Conservation (phyloP, 2,888 invertebrate species). For the Scaptomyza caliginosa region DNA sequence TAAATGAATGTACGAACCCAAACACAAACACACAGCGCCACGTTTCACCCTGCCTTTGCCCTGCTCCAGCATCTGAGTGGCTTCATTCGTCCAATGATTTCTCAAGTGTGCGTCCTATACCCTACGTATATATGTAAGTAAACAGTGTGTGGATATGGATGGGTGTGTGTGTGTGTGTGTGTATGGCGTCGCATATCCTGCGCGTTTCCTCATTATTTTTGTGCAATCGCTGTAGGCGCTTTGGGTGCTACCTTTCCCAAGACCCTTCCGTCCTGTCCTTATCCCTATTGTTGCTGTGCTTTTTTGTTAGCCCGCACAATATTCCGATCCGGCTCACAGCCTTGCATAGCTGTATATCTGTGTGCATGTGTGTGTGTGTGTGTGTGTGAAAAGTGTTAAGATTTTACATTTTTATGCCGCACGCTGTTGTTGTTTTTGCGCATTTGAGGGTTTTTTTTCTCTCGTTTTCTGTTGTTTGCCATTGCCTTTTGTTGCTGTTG, state of each 20-base stretch:
- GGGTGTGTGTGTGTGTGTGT: constrained; percentile 7
- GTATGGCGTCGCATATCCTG: constrained; percentile 65
- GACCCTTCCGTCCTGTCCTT: constrained; percentile 40
- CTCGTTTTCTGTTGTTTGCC: constrained; percentile 16
- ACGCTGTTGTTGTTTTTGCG: constrained; percentile 34
- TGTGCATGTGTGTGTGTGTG: constrained; percentile 8
- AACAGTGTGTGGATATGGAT: too few relatives aligned
- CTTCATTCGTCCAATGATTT: constrained; percentile 74
- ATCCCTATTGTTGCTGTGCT: constrained; percentile 46
- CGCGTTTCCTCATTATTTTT: constrained; percentile 77
- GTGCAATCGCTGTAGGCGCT: constrained; percentile 77
- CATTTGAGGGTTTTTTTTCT: constrained; percentile 28
- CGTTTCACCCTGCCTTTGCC: constrained; percentile 16
- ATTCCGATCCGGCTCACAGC: constrained; percentile 44
- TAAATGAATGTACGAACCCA: constrained; percentile 60
- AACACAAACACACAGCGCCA: constrained; percentile 20
- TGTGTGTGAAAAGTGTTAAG: constrained; percentile 67
- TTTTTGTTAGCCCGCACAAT: constrained; percentile 61
- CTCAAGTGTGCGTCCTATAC: constrained; percentile 60
- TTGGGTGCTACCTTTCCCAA: constrained; percentile 42
- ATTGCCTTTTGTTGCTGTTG: constrained; percentile 52
- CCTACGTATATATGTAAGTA: constrained; percentile 11
- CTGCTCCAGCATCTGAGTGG: constrained; percentile 69
- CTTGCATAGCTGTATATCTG: neutral
- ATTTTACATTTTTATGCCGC: constrained; percentile 70